Evolutionary conservation across 2,113 vertebrate species (phyloP).

Genomic region (Mesitornis unicolor): DNA sequence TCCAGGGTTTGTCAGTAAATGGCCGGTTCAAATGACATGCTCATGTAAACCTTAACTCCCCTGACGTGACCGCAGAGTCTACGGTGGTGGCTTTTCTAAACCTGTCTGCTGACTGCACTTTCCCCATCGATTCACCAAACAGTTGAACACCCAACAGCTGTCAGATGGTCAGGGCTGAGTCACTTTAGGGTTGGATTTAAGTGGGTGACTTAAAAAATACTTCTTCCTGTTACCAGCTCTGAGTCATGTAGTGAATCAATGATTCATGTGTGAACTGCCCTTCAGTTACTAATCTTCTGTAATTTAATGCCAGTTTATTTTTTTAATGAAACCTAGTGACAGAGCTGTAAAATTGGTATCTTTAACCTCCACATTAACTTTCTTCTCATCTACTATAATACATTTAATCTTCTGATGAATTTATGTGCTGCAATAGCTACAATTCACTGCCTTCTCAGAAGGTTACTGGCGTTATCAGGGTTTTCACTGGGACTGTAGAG

Average conservation of each 20-base stretch:
- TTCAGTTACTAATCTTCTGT: background rate
- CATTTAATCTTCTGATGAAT: background rate
- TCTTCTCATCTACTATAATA: background rate
- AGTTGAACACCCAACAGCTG: background rate
- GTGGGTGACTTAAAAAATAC: background rate
- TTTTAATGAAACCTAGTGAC: background rate
- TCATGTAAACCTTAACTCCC: accelerated
- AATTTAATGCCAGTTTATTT: background rate
- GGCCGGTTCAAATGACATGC: background rate
- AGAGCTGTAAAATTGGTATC: background rate
- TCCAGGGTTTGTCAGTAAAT: background rate
- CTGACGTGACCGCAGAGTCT: background rate
- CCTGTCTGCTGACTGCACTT: background rate
- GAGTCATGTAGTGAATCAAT: background rate
- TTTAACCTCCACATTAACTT: background rate
- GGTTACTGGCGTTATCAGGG: background rate
- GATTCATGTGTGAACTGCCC: background rate
- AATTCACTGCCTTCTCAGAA: constrained; percentile 18
- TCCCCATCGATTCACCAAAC: accelerated
- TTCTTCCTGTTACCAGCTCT: background rate
- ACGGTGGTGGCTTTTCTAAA: background rate
- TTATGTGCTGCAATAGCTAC: background rate
- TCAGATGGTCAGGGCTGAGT: background rate
- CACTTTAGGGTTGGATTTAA: background rate
- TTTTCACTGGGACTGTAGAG: background rate